A percentile compares a stretch with the other conserved stretches of the same genome.
Evolutionary conservation across 2,888 invertebrate species (phyloP).

Genomic region (Leptogaster cylindrica): DNA sequence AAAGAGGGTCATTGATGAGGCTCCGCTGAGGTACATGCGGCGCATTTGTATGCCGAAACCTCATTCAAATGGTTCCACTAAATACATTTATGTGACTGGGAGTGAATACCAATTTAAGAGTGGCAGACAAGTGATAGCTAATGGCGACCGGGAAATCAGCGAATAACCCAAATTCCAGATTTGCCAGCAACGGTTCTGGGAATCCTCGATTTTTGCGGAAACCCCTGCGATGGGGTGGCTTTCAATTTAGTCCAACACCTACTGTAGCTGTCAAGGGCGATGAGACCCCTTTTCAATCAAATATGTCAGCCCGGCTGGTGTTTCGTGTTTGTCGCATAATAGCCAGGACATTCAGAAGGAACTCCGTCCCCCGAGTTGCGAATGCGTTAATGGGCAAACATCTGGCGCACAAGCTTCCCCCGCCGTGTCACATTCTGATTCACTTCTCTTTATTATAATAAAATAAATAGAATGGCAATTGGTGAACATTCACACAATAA

Average conservation of each 20-base stretch:
- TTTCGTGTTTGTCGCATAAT: too few species aligned
- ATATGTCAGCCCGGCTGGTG: neutral
- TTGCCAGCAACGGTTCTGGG: too few species aligned
- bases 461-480: neutral
- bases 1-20: neutral
- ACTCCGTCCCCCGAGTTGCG: neutral
- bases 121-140: too few species aligned
- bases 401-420: neutral
- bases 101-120: neutral
- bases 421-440: too few species aligned
- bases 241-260: neutral
- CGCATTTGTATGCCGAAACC: neutral
- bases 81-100: neutral
- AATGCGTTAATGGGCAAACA: neutral
- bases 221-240: neutral
- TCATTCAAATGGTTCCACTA: neutral
- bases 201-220: too few species aligned
- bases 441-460: too few species aligned
- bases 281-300: conserved; percentile 1
- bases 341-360: neutral
- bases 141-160: neutral
- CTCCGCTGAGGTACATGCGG: neutral
- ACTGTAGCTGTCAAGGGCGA: neutral
- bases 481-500: neutral
- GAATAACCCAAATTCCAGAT: neutral